phyloP scores from a whole-genome alignment of 2,888 invertebrate genomes.

The Pimpla rufipes region DNA sequence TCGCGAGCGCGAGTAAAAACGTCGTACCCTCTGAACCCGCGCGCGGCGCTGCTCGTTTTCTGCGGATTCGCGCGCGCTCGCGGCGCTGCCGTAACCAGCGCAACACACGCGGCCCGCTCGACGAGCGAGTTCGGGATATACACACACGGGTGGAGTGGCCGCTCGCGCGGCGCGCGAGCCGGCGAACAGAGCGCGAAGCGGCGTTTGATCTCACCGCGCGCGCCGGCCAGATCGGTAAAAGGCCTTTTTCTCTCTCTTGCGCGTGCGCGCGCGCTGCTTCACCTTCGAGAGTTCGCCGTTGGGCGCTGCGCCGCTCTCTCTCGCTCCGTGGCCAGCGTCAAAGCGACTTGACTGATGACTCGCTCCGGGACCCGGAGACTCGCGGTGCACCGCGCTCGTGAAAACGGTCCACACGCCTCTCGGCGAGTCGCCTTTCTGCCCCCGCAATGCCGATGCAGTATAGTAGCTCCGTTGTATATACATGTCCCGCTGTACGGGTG shows the following conservation, averaged over 20 bases:
- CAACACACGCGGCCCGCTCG: slow-evolving; percentile 56
- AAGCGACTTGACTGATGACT: slow-evolving; percentile 82
- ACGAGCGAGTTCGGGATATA: slow-evolving; percentile 74
- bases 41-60: neutral
- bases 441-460: slow-evolving; percentile 9
- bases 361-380: slow-evolving; percentile 46
- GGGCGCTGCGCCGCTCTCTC: slow-evolving; percentile 3
- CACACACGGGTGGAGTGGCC: slow-evolving; percentile 66
- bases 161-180: slow-evolving; percentile 60
- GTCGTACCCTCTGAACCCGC: neutral
- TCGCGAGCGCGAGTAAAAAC: neutral
- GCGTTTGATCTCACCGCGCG: slow-evolving; percentile 82
- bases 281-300: slow-evolving; percentile 40
- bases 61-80: neutral
- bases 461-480: slow-evolving; percentile 1
- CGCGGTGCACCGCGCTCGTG: slow-evolving; percentile 62
- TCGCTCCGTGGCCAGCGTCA: slow-evolving; percentile 74
- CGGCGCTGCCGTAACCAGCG: slow-evolving; percentile 9
- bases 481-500: slow-evolving; percentile 1
- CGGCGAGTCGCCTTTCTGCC: slow-evolving; percentile 42
- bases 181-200: slow-evolving; percentile 36
- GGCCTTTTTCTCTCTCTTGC: slow-evolving; percentile 78
- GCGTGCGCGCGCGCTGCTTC: slow-evolving; percentile 6
- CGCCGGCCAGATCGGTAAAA: slow-evolving; percentile 71
- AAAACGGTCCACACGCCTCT: slow-evolving; percentile 44